A percentile compares a stretch with the other conserved stretches of the same genome.
Evolutionary conservation across 2,797 vertebrate species (phyloP).

Genomic region (Fratercula arctica): DNA sequence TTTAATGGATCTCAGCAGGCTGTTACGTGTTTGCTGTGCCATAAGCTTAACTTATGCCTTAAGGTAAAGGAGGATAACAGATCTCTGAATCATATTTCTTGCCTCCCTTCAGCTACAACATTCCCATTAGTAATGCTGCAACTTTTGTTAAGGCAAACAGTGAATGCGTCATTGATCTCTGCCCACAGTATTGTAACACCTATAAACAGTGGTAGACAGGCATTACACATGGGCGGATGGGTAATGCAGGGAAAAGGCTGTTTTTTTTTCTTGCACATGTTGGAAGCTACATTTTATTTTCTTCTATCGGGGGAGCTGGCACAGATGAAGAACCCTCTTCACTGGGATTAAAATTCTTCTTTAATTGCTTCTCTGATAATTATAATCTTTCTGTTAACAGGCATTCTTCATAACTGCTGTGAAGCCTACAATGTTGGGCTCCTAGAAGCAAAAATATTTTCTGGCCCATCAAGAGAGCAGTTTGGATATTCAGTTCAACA

Average conservation of each 20-base stretch:
- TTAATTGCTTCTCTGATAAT: slow-evolving; percentile 54
- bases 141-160: background rate
- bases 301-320: background rate
- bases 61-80: background rate
- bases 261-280: background rate
- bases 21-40: background rate
- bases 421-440: slow-evolving; percentile 88
- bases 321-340: background rate
- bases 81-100: background rate
- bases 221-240: background rate
- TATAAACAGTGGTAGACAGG: background rate
- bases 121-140: background rate
- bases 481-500: slow-evolving; percentile 91
- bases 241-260: background rate
- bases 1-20: background rate
- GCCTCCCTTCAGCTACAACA: background rate
- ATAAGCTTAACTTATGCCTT: background rate
- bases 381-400: slow-evolving; percentile 67
- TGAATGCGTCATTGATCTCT: background rate
- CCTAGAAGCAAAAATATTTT: slow-evolving; percentile 84
- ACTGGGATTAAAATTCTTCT: slow-evolving; percentile 20
- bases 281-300: background rate
- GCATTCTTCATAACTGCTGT: slow-evolving; percentile 67
- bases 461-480: slow-evolving; percentile 80
- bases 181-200: background rate